Percentiles rank a stretch among this genome's conserved stretches.
These are phyloP conservation scores for Aldabrachelys gigantea DNA, from an alignment of 2,113 vertebrate genomes.

Conservation along the genomic window DNA sequence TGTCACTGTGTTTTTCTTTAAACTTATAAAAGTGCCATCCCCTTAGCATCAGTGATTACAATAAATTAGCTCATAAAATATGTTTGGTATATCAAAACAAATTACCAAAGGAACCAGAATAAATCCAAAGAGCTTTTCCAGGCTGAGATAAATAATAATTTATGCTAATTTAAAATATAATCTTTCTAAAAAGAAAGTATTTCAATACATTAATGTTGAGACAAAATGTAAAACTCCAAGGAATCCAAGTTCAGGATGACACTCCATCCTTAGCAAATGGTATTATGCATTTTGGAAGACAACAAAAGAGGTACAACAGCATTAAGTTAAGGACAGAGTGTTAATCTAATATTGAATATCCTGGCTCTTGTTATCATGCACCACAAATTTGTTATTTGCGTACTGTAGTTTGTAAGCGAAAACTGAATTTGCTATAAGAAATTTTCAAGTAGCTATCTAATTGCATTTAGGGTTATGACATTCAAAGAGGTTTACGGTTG, in stretches of 20 bases:
- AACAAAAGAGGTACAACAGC: not conserved
- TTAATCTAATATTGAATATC: constrained; percentile 43
- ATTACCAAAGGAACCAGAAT: constrained; percentile 21
- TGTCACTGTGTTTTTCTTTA: not conserved
- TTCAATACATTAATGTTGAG: not conserved
- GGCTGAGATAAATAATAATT: not conserved
- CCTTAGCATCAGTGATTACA: not conserved
- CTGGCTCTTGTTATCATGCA: constrained; percentile 54
- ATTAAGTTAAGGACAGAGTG: constrained; percentile 4
- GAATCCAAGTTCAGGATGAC: constrained; percentile 10
- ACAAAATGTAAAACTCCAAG: not conserved
- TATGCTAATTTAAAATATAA: not conserved
- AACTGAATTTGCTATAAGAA: constrained; percentile 60
- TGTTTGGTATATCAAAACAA: not conserved
- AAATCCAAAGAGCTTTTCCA: constrained; percentile 16
- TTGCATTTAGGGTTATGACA: constrained; percentile 67
- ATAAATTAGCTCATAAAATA: not conserved
- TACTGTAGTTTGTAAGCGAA: constrained; percentile 60
- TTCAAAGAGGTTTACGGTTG: constrained; percentile 65
- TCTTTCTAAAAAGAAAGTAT: not conserved
- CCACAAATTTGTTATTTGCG: constrained; percentile 55
- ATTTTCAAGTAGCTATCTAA: constrained; percentile 68
- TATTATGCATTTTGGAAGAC: not conserved
- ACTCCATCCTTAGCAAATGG: constrained; percentile 9
- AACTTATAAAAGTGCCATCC: not conserved